A percentile compares a stretch with the other conserved stretches of the same genome.
These are phyloP conservation scores for Serinus canaria DNA, from an alignment of 2,113 vertebrate species.

Conservation along the genomic window DNA sequence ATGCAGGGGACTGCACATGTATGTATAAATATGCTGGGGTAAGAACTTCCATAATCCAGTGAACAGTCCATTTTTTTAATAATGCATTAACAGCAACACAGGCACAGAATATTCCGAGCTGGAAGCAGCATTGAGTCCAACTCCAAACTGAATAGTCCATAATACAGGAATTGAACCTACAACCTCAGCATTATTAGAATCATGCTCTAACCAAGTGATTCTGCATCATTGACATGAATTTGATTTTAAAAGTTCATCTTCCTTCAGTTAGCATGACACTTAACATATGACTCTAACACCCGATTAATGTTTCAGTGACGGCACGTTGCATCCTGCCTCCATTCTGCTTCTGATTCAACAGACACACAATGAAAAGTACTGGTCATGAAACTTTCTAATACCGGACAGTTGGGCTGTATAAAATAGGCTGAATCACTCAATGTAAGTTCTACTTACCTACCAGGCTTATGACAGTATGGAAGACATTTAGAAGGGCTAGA, in stretches of 20 bases:
- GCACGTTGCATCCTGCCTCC: background rate
- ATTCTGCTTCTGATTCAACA: background rate
- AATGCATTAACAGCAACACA: background rate
- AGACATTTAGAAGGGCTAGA: background rate
- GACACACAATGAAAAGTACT: background rate
- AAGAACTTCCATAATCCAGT: background rate
- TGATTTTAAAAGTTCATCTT: background rate
- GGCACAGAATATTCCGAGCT: background rate
- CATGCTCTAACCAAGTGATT: background rate
- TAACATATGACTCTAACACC: background rate
- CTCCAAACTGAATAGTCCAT: background rate
- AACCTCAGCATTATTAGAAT: background rate
- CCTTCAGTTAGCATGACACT: background rate
- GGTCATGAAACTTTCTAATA: background rate
- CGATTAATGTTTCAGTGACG: background rate
- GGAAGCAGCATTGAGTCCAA: background rate
- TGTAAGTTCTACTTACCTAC: background rate
- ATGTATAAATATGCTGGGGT: background rate
- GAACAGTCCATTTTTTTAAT: background rate
- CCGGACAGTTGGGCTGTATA: background rate
- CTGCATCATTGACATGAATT: background rate
- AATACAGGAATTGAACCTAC: background rate
- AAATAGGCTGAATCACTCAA: background rate
- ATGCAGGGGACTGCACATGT: fast-evolving
- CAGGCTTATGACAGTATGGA: background rate